phyloP scores from a whole-genome alignment of 2,888 invertebrate genomes.

The Plutella xylostella region DNA sequence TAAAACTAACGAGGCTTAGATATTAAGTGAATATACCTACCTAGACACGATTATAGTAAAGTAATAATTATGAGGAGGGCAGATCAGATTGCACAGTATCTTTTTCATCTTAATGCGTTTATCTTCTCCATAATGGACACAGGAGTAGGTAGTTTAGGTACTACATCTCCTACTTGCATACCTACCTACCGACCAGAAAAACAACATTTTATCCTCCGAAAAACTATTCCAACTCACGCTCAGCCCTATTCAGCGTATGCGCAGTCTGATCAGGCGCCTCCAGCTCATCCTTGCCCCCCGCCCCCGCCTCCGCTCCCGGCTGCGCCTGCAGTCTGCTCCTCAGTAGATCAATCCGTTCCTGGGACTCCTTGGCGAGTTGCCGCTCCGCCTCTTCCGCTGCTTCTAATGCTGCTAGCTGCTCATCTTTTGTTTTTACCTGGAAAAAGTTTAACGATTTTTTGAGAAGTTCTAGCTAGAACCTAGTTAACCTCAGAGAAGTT shows the following conservation, averaged over 20 bases:
- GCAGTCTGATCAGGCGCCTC: constrained; percentile 67
- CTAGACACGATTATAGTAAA: too few species aligned
- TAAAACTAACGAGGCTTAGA: too few species aligned
- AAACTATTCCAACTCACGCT: constrained; percentile 38
- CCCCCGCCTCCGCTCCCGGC: constrained; percentile 43
- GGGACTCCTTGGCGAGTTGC: constrained; percentile 67
- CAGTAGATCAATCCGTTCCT: constrained; percentile 62
- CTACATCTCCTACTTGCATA: too few species aligned
- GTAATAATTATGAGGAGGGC: too few species aligned
- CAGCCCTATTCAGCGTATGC: constrained; percentile 47
- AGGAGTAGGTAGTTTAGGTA: too few species aligned
- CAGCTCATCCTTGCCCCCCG: constrained; percentile 50
- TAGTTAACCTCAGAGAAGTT: not conserved
- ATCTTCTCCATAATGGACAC: too few species aligned
- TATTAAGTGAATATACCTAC: too few species aligned
- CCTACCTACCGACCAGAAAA: too few species aligned
- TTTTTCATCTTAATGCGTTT: too few species aligned
- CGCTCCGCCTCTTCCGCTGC: constrained; percentile 69
- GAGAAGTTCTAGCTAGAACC: not conserved
- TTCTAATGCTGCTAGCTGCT: constrained; percentile 39
- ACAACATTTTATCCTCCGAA: too few species aligned
- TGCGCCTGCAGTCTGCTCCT: constrained; percentile 50
- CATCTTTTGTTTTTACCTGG: constrained; percentile 47
- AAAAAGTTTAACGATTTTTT: too few species aligned
- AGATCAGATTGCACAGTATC: too few species aligned